phyloP scores from a whole-genome alignment of 2,888 invertebrate species.

The Drosophila nr. fundita region DNA sequence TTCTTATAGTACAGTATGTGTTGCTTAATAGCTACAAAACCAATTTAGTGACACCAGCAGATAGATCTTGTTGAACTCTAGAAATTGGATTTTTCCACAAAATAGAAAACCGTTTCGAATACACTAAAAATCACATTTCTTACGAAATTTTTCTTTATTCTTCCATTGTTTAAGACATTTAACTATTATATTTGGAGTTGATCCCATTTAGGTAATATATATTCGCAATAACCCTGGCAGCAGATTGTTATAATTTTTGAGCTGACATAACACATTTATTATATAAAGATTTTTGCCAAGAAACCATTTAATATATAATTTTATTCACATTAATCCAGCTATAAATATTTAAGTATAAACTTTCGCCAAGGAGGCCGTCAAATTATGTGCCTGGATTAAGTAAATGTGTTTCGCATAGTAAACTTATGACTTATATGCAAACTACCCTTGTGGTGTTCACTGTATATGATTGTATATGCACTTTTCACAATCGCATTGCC shows the following conservation, averaged over 20 bases:
- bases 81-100: not conserved
- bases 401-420: conserved; percentile 14
- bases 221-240: not conserved
- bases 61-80: not conserved
- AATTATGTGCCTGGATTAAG: conserved; percentile 18
- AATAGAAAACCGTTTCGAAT: not conserved
- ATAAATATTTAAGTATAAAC: not conserved
- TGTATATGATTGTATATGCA: conserved; percentile 41
- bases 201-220: not conserved
- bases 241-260: not conserved
- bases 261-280: not conserved
- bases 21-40: not conserved
- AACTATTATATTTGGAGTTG: not conserved
- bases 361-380: conserved; percentile 6
- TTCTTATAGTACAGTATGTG: conserved; percentile 24
- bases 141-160: not conserved
- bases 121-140: not conserved
- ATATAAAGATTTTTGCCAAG: not conserved
- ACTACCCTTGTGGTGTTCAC: conserved; percentile 39
- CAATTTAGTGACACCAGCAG: no score
- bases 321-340: not conserved
- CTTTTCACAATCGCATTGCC: conserved; percentile 57
- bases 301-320: not conserved
- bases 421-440: conserved; percentile 10
- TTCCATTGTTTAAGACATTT: not conserved